A percentile compares a stretch with the other conserved stretches of the same genome.
Conservation (phyloP, 2,888 invertebrate genomes). For the Calameuta idolon region DNA sequence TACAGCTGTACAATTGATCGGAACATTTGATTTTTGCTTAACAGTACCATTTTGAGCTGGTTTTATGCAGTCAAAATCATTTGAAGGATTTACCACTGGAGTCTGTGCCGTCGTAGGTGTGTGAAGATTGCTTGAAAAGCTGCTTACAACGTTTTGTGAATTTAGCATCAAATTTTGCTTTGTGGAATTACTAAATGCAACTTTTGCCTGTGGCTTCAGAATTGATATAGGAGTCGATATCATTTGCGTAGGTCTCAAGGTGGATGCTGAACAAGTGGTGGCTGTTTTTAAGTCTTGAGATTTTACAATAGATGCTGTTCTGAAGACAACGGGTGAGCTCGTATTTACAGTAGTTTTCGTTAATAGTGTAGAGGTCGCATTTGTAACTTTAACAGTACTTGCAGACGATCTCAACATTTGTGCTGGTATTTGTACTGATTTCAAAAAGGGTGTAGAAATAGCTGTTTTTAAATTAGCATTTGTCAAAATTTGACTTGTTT, state of each 20-base stretch:
- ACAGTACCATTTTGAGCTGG: slow-evolving; percentile 27
- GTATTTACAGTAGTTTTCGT: slow-evolving; percentile 27
- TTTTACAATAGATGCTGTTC: slow-evolving; percentile 47
- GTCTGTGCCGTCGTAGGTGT: slow-evolving; percentile 14
- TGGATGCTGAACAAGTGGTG: slow-evolving; percentile 35
- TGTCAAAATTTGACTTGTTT: slow-evolving; percentile 17
- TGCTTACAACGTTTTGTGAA: slow-evolving; percentile 29
- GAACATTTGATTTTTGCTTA: slow-evolving; percentile 35
- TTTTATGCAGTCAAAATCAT: slow-evolving; percentile 31
- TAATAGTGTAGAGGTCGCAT: slow-evolving; percentile 20
- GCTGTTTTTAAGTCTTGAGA: slow-evolving; percentile 43
- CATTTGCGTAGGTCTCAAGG: slow-evolving; percentile 41
- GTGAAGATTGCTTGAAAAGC: slow-evolving; percentile 26
- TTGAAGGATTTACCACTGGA: slow-evolving; percentile 19
- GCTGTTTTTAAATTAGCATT: slow-evolving; percentile 18
- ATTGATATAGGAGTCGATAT: slow-evolving; percentile 54
- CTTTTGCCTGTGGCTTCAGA: slow-evolving; percentile 54
- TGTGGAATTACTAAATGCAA: slow-evolving; percentile 32
- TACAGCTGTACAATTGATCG: slow-evolving; percentile 29
- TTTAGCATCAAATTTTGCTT: slow-evolving; percentile 37
- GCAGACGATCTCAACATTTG: slow-evolving; percentile 46
- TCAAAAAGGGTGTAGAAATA: slow-evolving; percentile 27
- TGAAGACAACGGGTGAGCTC: slow-evolving; percentile 45
- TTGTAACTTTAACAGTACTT: slow-evolving; percentile 31
- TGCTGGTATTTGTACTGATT: slow-evolving; percentile 52